Conservation (phyloP, 2,113 vertebrate species). For the Holacanthus passer region DNA sequence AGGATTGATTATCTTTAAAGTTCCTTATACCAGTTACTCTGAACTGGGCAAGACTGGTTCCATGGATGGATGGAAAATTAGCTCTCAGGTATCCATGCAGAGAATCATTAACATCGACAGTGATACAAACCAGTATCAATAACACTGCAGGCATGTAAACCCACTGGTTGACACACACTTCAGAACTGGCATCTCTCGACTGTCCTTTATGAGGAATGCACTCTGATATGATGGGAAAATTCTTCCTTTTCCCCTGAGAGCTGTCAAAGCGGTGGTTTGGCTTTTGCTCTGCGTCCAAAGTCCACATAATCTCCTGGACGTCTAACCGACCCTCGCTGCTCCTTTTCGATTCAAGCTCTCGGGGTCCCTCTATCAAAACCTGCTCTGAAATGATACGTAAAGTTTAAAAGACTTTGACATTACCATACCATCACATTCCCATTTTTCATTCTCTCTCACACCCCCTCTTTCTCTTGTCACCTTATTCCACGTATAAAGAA, state of each 20-base stretch:
- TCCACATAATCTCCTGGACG: conserved; percentile 43
- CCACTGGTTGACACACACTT: conserved; percentile 8
- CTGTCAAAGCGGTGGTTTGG: conserved; percentile 26
- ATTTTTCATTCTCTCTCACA: not conserved
- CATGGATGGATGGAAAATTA: too few species aligned
- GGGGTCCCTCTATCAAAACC: not conserved
- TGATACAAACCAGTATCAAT: conserved; percentile 4
- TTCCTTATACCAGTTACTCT: too few species aligned
- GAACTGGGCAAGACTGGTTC: too few species aligned
- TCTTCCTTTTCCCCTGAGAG: conserved; percentile 52
- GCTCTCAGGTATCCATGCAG: too few species aligned
- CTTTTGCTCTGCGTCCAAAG: conserved; percentile 38
- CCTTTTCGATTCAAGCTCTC: not conserved
- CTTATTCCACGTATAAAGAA: not conserved
- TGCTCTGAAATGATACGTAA: not conserved
- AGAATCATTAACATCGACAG: too few species aligned
- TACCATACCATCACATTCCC: not conserved
- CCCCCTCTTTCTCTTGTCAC: not conserved
- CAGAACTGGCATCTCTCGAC: conserved; percentile 47
- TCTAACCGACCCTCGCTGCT: not conserved
- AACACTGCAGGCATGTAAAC: not conserved
- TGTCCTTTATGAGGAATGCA: conserved; percentile 32
- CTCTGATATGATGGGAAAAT: conserved; percentile 75
- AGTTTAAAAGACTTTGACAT: not conserved
- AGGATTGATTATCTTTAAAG: too few species aligned